Evolutionary conservation across 1,140 invertebrate species (phyloP), one percentile per base, ranked within the genome.

Genomic region (Plectrocnemia conspersa): DNA sequence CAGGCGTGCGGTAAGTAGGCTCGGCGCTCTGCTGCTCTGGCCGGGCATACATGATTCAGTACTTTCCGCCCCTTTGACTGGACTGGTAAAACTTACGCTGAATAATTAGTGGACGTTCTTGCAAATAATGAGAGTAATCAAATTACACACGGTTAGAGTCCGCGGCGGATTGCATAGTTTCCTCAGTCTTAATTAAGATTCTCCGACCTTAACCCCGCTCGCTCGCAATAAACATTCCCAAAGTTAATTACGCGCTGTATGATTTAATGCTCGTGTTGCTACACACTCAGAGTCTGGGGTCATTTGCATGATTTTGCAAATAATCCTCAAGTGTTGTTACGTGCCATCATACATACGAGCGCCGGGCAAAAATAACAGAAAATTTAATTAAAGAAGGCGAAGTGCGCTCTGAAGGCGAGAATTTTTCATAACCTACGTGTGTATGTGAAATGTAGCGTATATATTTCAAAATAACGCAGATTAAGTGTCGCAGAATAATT

Each of bases 111-210:
- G 33, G 47, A 50, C 40, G 47, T 32, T 50, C 47, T 38, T 50
- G 47, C 47, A 50, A 50, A 50, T 50, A 50, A 50, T 50, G 47
- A 50, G 47, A 50, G 47, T 35, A 50, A 50, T 50, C 47, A 50
- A 50, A 50, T 50, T 50, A 50, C 47, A 50, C 47, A 27, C 25
- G 36, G 47, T 47, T 47, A 47, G n/a, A n/a, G 32, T 32, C n/a
- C 33, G 33, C 9, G 33, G 13, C 19, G 38, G 38, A 50, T 50
- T 35, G 47, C 47, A 50, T 50, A 50, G 47, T 50, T 50, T 50
- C 33, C 25, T 29, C 18, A 9, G 33, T 50, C 47, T 50, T 50
- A 50, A 50, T 50, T 50, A 50, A 50, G 47, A 27, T 23, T 36
- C 19, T 50, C 47, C 4, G 32, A 11, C 1, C 46, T 15, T 9